Percentiles rank a stretch among this genome's conserved stretches.
phyloP scores from a whole-genome alignment of 2,113 vertebrate genomes.

The Erythrocercus mccallii region DNA sequence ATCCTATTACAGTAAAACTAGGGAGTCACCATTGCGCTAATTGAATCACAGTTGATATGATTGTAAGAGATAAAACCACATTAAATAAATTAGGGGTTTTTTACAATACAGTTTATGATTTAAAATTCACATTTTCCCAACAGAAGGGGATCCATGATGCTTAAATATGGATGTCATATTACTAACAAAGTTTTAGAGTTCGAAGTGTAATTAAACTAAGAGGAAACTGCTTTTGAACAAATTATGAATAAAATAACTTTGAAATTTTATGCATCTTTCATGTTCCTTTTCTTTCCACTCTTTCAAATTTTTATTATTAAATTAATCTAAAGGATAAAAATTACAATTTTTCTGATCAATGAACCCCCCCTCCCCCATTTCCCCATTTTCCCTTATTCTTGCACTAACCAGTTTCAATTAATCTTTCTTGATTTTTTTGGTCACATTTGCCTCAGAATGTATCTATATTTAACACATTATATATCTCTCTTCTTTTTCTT shows the following conservation, averaged over 20 bases:
- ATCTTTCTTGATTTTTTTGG: background rate
- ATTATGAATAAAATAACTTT: background rate
- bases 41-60: conserved; percentile 60
- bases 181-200: background rate
- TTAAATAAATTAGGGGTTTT: conserved; percentile 69
- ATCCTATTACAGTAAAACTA: conserved; percentile 40
- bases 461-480: background rate
- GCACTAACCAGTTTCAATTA: background rate
- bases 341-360: background rate
- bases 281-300: background rate
- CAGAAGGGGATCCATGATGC: conserved; percentile 1
- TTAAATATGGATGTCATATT: background rate
- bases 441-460: background rate
- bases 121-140: conserved; percentile 55
- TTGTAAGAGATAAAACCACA: conserved; percentile 67
- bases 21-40: conserved; percentile 62
- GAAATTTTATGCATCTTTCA: background rate
- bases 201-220: conserved; percentile 1
- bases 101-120: background rate
- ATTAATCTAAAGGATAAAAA: background rate
- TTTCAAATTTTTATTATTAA: background rate
- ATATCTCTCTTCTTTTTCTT: background rate
- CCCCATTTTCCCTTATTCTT: background rate
- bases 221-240: background rate
- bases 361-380: no score